Evolutionary conservation across 53 echinoderm and acorn worm genomes (phyloP), one percentile per base, ranked within the genome.

Genomic region (Patiria pectinifera): DNA sequence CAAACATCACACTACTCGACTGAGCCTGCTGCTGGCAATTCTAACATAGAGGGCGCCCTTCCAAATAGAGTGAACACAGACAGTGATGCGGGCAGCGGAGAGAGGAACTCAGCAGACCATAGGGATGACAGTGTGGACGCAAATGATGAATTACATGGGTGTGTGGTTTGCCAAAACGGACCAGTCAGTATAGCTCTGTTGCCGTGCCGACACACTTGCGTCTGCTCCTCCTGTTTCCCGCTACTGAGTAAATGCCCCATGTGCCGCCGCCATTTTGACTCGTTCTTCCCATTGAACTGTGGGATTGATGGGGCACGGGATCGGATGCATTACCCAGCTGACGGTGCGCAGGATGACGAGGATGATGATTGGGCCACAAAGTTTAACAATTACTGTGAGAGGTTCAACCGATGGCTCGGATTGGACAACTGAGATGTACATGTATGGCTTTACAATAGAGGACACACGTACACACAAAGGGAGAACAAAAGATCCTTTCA

Each of bases 191-290:
- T 94, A 48, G 96, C 93, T 23, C 95, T 98, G 46, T 69, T 98
- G 62, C 98, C 98, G 0, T 98, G 98, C 76, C 92, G 96, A 59
- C 98, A 98, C 78, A 94, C 95, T 4, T 98, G 96, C 78, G 63
- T 96, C 14, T 98, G 98, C 77, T 83, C 91, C 13, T 59, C 70
- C 4, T 98, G 98, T 88, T 83, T 98, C n/a, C 87, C 90, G 45
- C 76, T 97, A 62, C 78, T 98, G 46, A 87, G 84, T 61, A 95
- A 91, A 78, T 98, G 98, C 86, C 98, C 98, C 45, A 97, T 98
- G 92, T 98, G 98, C 86, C 86, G 98, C 5, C 95, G 95, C 6
- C 25, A 78, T 19, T 93, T 98, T 7, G 66, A 81, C n/a, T 95
- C 95, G 1, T 95, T 93, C 82, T 98, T 98, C 76, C 92, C 71